Percentiles rank a stretch among this genome's conserved stretches.
phyloP scores from a whole-genome alignment of 2,888 invertebrate genomes.

The Aelia acuminata region DNA sequence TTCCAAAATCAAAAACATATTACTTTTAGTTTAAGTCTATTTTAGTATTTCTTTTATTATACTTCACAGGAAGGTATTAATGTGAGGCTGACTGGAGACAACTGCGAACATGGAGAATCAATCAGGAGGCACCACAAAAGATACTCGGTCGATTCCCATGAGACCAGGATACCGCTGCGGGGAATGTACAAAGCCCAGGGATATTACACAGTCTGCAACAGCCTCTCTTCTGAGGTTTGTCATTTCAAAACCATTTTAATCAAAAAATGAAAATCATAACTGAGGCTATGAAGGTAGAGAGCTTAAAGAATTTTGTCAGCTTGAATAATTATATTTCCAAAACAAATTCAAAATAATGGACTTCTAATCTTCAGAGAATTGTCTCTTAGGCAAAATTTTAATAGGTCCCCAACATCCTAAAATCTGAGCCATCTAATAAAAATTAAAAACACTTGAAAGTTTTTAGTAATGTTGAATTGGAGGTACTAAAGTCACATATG shows the following conservation, averaged over 20 bases:
- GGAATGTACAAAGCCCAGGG: conserved; percentile 74
- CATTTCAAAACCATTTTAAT: neutral
- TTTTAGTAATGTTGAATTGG: neutral
- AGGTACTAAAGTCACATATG: too few species aligned
- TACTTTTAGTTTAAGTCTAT: neutral
- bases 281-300: too few species aligned
- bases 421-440: too few species aligned
- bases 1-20: neutral
- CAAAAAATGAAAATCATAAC: neutral
- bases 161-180: conserved; percentile 71
- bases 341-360: too few species aligned
- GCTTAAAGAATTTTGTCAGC: too few species aligned
- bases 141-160: neutral
- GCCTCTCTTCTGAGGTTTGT: conserved; percentile 50
- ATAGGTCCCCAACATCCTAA: too few species aligned
- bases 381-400: too few species aligned
- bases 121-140: conserved; percentile 16
- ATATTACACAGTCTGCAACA: conserved; percentile 56
- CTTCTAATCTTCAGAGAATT: too few species aligned
- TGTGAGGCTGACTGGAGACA: conserved; percentile 57
- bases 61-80: conserved; percentile 55
- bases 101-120: conserved; percentile 19
- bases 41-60: neutral
- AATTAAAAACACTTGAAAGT: too few species aligned
- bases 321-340: too few species aligned